Evolutionary conservation across 1,140 invertebrate genomes (phyloP), one percentile per base, ranked within the genome.

Genomic region (Chrysomallon squamiferum): DNA sequence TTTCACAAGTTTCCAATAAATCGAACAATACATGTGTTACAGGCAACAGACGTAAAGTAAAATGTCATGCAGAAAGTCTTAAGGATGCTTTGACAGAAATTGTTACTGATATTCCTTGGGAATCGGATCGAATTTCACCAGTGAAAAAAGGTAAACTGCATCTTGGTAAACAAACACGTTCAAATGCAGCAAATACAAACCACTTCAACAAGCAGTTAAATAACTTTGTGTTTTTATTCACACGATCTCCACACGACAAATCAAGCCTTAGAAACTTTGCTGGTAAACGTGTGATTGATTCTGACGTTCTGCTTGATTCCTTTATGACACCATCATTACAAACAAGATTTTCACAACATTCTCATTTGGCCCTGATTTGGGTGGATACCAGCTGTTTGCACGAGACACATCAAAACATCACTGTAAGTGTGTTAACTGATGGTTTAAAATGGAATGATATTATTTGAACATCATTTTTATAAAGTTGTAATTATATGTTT

Each of bases 71-170:
- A n/a, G 66, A 67, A 30, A 65, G 47, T 57, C 30, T 78, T 20
- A 64, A 58, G 20, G 71, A 58, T 43, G 59, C 71, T 47, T 65
- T 80, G 35, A 74, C 72, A 18, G 73, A 80, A 59, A 35, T 75
- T 9, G 27, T 76, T 15, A 59, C 68, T 50, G 78, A 80, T 58
- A 77, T 76, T 59, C 67, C 68, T 20, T 80, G 78, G 78, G 75
- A 78, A 64, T 76, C 71, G 29, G 73, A 77, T 58, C 20, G 76
- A 9, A 61, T 58, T 9, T 78, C 78, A n/a, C 78, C 78, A 29
- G 52, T 75, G 2, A 77, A 77, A 52, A 57, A 65, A 38, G 5
- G 15, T 38, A n/a, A n/a, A n/a, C n/a, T n/a, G n/a, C n/a, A n/a
- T n/a, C n/a, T n/a, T n/a, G 6, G 6, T 15, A 38, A 38, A 38